phyloP scores from a whole-genome alignment of 2,888 invertebrate species.

The Pyrgus malvae region DNA sequence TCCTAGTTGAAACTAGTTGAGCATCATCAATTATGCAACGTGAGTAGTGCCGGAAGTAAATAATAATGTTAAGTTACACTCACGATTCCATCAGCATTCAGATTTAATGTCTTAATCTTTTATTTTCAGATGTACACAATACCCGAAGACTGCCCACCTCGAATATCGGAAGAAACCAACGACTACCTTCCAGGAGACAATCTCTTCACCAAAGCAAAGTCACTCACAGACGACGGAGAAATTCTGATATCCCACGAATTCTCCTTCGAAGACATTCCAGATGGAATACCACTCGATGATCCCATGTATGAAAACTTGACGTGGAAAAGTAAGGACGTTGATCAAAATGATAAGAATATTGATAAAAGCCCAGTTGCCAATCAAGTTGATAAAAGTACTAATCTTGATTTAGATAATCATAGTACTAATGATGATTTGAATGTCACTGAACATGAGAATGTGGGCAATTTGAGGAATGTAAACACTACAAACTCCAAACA shows the following conservation, averaged over 20 bases:
- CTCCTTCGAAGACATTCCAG: conserved; percentile 67
- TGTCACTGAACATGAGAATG: no score
- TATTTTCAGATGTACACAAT: conserved; percentile 66
- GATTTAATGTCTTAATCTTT: not conserved
- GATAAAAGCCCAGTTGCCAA: not conserved
- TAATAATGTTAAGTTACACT: no score
- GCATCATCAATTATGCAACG: no score
- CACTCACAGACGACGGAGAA: conserved; percentile 52
- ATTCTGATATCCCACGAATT: conserved; percentile 63
- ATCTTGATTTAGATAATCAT: no score
- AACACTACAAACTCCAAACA: not conserved
- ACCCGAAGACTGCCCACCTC: conserved; percentile 68
- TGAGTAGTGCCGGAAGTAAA: no score
- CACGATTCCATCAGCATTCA: not conserved
- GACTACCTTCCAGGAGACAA: conserved; percentile 58
- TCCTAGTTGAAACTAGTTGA: no score
- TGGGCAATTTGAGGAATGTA: no score
- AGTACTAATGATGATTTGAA: no score
- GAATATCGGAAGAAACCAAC: conserved; percentile 49
- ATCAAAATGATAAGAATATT: not conserved
- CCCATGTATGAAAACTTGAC: conserved; percentile 64
- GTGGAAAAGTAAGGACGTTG: not conserved
- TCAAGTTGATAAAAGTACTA: no score
- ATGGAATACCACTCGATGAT: conserved; percentile 67
- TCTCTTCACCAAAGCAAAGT: conserved; percentile 59